Base-by-base conservation (phyloP, 2,797 vertebrate species). In the Acrossocheilus wenchowensis region DNA sequence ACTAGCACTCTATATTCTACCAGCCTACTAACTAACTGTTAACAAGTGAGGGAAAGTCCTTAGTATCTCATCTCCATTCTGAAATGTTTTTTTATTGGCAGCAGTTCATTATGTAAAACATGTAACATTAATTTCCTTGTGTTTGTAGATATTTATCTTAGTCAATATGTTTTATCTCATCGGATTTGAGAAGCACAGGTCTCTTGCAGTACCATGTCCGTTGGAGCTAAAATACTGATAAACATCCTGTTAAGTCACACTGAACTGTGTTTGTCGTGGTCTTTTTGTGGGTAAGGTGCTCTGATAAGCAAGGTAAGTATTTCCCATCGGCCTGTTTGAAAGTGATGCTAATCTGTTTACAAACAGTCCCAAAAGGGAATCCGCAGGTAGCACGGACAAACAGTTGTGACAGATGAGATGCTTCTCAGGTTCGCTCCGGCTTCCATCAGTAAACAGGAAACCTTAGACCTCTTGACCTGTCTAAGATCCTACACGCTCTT, bases 291-390 rank as follows among this genome's bases (percentile, higher is more conserved):
- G 39, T 45, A 39, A 82, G 73, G 72, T 84, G 73, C 23, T 66
- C 43, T 84, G 48, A 77, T 87, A 71, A 72, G 43, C 78, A 36
- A 64, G 23, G 66, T 81, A 86, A 78, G 75, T 68, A 57, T 84
- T 84, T 74, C 64, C 71, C 62, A 79, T 79, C 43, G 83, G 89
- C 86, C 6, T 21, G 69, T 89, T 90, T 93, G 91, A 84, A 89
- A 91, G 91, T 92, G 91, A 89, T 84, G 87, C 90, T 92, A 89
- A 94, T 90, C 89, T 94, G 90, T 95, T 94, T 92, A 94, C 93
- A 95, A 95, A 95, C 90, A 95, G 41, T 72, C 75, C 54, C 89
- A 84, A 88, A 88, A 92, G 86, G 54, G 77, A 81, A 90, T 93
- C 93, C 88, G 88, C 17, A 84, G 86, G 90, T 91, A 93, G 91